Conservation (phyloP, 2,113 vertebrate species). For the Macquaria ambigua region DNA sequence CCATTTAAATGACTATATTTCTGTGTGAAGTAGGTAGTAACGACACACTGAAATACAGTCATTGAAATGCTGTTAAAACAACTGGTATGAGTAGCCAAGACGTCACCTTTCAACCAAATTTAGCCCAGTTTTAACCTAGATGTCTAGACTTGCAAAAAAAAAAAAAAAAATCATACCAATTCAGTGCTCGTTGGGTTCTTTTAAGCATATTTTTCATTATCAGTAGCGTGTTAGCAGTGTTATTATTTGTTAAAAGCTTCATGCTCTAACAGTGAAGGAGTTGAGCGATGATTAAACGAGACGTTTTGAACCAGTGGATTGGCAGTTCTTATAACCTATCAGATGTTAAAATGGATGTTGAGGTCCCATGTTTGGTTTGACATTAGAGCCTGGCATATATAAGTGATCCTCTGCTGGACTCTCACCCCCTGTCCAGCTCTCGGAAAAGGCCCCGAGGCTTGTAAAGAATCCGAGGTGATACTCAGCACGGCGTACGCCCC, state of each 20-base stretch:
- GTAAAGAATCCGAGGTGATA: slow-evolving; percentile 49
- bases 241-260: background rate
- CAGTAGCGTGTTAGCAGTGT: background rate
- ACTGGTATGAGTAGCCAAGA: background rate
- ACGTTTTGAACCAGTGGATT: background rate
- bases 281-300: background rate
- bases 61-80: background rate
- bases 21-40: background rate
- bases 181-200: background rate
- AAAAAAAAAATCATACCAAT: background rate
- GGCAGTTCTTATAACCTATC: too few relatives aligned
- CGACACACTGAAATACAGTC: background rate
- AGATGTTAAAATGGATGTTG: background rate
- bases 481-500: slow-evolving; percentile 34
- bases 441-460: slow-evolving; percentile 34
- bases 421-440: background rate
- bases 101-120: background rate
- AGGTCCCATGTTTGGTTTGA: slow-evolving; percentile 30
- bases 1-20: background rate
- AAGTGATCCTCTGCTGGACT: slow-evolving; percentile 23
- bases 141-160: background rate
- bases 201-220: background rate
- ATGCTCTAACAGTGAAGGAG: background rate
- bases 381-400: slow-evolving; percentile 19
- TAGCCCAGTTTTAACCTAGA: background rate